A percentile compares a stretch with the other conserved stretches of the same genome.
These are phyloP conservation scores for Catharus ustulatus DNA, from an alignment of 2,797 vertebrate species.

Conservation along the genomic window DNA sequence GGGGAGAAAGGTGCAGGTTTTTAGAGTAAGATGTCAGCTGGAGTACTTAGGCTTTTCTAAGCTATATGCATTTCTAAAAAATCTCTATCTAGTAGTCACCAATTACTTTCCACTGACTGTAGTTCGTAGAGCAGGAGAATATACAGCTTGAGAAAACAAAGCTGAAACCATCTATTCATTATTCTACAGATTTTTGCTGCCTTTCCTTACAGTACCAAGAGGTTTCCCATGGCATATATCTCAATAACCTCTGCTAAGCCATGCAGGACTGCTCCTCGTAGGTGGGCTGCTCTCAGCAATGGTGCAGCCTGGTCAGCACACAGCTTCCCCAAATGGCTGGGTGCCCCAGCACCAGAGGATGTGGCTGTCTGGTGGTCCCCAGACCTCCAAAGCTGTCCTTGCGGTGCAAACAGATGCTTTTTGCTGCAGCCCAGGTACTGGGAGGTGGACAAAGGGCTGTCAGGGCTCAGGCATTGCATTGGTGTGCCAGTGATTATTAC, in stretches of 20 bases:
- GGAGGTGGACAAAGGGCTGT: background rate
- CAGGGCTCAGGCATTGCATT: background rate
- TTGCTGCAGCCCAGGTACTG: background rate
- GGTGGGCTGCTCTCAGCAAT: background rate
- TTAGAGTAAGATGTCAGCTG: background rate
- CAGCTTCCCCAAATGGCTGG: background rate
- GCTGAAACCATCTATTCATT: background rate
- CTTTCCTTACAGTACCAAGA: background rate
- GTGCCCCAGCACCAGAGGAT: background rate
- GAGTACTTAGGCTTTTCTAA: background rate
- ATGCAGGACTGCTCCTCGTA: background rate
- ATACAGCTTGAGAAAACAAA: background rate
- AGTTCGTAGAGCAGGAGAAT: background rate
- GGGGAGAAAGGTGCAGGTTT: background rate
- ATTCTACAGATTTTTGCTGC: background rate
- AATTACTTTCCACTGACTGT: background rate
- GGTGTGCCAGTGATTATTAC: background rate
- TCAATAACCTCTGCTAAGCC: background rate
- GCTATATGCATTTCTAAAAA: background rate
- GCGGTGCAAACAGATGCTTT: background rate
- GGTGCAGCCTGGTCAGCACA: background rate
- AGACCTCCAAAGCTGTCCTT: background rate
- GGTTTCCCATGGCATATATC: background rate
- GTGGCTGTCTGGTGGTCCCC: background rate
- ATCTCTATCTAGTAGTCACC: background rate